phyloP scores from a whole-genome alignment of 2,888 invertebrate species.

The Morpho helenor region DNA sequence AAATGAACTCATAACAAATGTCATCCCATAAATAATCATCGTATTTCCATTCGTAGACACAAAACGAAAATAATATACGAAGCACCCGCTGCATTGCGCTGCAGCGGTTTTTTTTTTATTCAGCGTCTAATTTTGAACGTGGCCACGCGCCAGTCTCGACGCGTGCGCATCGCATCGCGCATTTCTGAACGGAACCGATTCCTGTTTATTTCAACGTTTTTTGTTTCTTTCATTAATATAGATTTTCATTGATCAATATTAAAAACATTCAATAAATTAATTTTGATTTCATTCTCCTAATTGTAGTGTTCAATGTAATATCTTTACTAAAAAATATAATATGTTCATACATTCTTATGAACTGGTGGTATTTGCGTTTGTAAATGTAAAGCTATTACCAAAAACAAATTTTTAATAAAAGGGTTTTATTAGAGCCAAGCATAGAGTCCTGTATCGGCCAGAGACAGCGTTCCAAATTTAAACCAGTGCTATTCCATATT shows the following conservation, averaged over 20 bases:
- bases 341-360: neutral
- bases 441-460: slow-evolving; percentile 60
- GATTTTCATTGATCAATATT: slow-evolving; percentile 9
- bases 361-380: neutral
- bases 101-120: slow-evolving; percentile 61
- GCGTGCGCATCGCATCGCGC: slow-evolving; percentile 58
- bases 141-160: slow-evolving; percentile 69
- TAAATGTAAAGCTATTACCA: no score
- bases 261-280: neutral
- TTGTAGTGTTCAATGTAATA: neutral
- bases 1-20: slow-evolving; percentile 13
- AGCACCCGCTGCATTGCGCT: slow-evolving; percentile 63
- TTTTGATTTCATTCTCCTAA: neutral
- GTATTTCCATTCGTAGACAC: slow-evolving; percentile 32
- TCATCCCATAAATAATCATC: slow-evolving; percentile 32
- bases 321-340: neutral
- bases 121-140: slow-evolving; percentile 71
- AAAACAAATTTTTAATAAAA: neutral
- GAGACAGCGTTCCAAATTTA: slow-evolving; percentile 43
- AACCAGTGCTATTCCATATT: slow-evolving; percentile 36
- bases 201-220: slow-evolving; percentile 29
- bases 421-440: slow-evolving; percentile 42
- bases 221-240: slow-evolving; percentile 16
- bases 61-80: slow-evolving; percentile 56
- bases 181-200: slow-evolving; percentile 44